phyloP scores from a whole-genome alignment of 1,140 invertebrate species.

The Lerema accius region DNA sequence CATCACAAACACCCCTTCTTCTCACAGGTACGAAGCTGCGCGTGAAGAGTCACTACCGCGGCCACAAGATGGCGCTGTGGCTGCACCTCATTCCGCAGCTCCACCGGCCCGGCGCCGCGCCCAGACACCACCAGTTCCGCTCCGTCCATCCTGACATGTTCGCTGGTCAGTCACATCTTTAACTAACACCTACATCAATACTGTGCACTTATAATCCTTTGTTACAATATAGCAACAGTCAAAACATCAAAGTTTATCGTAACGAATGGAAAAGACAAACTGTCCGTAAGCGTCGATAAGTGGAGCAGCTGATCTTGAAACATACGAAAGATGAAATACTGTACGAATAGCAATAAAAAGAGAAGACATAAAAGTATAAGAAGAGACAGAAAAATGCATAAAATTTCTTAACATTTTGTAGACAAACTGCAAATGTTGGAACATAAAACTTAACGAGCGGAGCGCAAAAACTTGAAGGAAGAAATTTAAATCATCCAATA shows the following conservation, averaged over 20 bases:
- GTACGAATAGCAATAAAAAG: not conserved
- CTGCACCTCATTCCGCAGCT: conserved; percentile 94
- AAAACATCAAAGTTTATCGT: too few relatives aligned
- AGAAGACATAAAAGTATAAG: not conserved
- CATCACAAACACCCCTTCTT: not conserved
- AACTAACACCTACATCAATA: too few relatives aligned
- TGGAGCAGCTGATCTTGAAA: too few relatives aligned
- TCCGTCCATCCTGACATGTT: conserved; percentile 88
- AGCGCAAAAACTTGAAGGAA: conserved; percentile 16
- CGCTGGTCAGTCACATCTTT: conserved; percentile 80
- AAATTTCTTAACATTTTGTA: conserved; percentile 12
- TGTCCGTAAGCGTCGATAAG: too few relatives aligned
- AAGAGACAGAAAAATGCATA: conserved; percentile 3
- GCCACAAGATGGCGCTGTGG: conserved; percentile 97
- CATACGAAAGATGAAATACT: too few relatives aligned
- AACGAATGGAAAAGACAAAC: too few relatives aligned
- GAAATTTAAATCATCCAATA: conserved; percentile 19
- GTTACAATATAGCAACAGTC: too few relatives aligned
- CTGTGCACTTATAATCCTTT: too few relatives aligned
- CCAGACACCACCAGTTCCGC: conserved; percentile 90
- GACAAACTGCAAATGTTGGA: conserved; percentile 22
- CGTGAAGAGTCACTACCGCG: conserved; percentile 93
- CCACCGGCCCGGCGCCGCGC: conserved; percentile 90
- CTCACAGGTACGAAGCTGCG: conserved; percentile 86
- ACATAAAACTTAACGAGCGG: conserved; percentile 24